Percentiles rank a stretch among this genome's conserved stretches.
phyloP scores from a whole-genome alignment of 2,797 vertebrate genomes.

The Geotrypetes seraphini region DNA sequence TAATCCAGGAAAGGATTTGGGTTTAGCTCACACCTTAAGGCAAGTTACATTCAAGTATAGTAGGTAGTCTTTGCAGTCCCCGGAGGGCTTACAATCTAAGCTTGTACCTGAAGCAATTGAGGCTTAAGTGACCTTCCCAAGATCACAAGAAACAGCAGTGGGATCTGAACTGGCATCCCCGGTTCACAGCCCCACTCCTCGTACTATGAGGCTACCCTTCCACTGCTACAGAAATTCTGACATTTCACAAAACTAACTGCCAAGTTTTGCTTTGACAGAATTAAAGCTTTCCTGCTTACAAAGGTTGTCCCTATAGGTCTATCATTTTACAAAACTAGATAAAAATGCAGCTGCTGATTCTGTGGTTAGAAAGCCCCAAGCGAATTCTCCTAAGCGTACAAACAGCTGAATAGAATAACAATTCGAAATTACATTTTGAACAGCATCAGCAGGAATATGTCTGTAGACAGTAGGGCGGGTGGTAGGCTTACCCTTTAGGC shows the following conservation, averaged over 20 bases:
- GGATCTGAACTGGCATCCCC: no score
- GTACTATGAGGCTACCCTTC: no score
- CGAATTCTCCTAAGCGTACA: conserved; percentile 18
- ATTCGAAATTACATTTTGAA: conserved; percentile 29
- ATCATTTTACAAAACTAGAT: conserved; percentile 6
- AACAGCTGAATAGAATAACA: conserved; percentile 34
- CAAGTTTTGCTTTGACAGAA: conserved; percentile 4
- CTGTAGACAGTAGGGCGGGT: conserved; percentile 16
- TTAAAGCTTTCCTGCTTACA: conserved; percentile 4
- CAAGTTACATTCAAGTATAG: no score
- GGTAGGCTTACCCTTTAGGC: conserved; percentile 28
- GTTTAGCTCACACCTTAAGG: no score
- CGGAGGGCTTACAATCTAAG: no score
- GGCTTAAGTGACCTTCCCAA: no score
- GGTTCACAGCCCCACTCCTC: no score
- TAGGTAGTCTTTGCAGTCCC: no score
- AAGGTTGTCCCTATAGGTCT: background rate
- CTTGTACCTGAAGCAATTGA: no score
- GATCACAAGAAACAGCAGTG: no score
- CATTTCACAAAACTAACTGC: conserved; percentile 14
- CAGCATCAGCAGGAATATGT: conserved; percentile 28
- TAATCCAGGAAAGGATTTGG: no score
- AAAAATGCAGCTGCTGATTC: conserved; percentile 29
- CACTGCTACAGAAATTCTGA: background rate
- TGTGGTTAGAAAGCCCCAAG: conserved; percentile 12